A percentile compares a stretch with the other conserved stretches of the same genome.
Conservation (phyloP, 2,113 vertebrate genomes). For the Melanerpes aurifrons region DNA sequence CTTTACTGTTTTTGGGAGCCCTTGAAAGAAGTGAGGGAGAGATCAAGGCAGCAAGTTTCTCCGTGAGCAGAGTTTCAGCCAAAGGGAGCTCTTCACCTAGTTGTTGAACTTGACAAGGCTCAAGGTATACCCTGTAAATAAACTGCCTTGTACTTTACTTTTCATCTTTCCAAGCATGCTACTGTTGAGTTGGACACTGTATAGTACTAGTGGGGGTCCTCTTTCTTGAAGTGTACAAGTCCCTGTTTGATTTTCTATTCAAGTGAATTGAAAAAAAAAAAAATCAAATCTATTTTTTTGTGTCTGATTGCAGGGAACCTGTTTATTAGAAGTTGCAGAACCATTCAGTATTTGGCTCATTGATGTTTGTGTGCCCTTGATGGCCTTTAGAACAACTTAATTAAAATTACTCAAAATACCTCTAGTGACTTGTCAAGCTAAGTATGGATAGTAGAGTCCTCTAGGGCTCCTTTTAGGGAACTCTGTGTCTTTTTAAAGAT, state of each 20-base stretch:
- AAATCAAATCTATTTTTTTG: background rate
- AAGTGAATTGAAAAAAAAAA: background rate
- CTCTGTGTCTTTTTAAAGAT: background rate
- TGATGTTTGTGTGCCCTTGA: background rate
- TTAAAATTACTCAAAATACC: background rate
- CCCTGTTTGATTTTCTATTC: background rate
- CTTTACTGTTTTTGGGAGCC: conserved; percentile 34
- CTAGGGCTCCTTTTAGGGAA: background rate
- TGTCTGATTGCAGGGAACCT: background rate
- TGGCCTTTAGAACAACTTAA: conserved; percentile 6
- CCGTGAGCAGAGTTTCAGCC: conserved; percentile 15
- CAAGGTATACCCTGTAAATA: background rate
- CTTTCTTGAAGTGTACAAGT: background rate
- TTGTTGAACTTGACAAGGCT: background rate
- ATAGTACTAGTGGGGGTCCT: background rate
- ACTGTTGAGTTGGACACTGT: background rate
- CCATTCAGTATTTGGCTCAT: background rate
- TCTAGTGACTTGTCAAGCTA: background rate
- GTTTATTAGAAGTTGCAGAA: background rate
- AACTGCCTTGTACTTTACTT: background rate
- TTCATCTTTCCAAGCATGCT: background rate
- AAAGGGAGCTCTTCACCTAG: background rate
- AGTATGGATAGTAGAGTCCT: background rate
- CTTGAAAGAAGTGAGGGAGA: conserved; percentile 31
- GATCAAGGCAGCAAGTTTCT: conserved; percentile 38